Evolutionary conservation across 1,140 invertebrate genomes (phyloP), one percentile per base, ranked within the genome.

Genomic region (Zaprionus davidi): DNA sequence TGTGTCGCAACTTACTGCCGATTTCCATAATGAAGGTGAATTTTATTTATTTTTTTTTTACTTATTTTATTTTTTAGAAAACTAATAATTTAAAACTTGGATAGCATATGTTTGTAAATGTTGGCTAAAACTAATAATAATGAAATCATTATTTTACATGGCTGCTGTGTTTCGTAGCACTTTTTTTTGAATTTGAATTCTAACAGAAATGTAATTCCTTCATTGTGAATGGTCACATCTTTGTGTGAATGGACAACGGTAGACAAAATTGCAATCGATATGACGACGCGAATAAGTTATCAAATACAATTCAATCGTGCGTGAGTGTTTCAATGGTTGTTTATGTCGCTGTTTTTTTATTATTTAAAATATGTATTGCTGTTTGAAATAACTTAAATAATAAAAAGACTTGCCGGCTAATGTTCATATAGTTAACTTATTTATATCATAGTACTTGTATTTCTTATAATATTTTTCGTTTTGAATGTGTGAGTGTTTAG

Each of bases 1-100:
- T 20, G 15, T 36, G 0, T n/a, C 22, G 11, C 31, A 24, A 56
- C 84, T 76, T 81, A 87, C 83, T 72, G 12, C 60, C 83, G 46
- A 81, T 62, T 78, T 87, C 83, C 83, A 87, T 87, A 41, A n/a
- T 67, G 2, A 38, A 58, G 28, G 28, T 62, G 6, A 71, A n/a
- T 60, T 51, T 49, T 46, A 46, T 51, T n/a, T 12, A 3, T 22
- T 3, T 78, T 69, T 78, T 69, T 20, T 53, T 3, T n/a, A 46
- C 56, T 44, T 56, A 20, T 17, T 65, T 24, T 34, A 46, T 46
- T n/a, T 53, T 53, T 56, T 2, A 26, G 20, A 65, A 31, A n/a
- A 77, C 53, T 69, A 9, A 3, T 3, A 57, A 73, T 71, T 71
- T 73, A n/a, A 24, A 13, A 41, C 65, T 41, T 22, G 51, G 57